Evolutionary conservation across 2,113 vertebrate genomes (phyloP).

Genomic region (Lophotis ruficrista): DNA sequence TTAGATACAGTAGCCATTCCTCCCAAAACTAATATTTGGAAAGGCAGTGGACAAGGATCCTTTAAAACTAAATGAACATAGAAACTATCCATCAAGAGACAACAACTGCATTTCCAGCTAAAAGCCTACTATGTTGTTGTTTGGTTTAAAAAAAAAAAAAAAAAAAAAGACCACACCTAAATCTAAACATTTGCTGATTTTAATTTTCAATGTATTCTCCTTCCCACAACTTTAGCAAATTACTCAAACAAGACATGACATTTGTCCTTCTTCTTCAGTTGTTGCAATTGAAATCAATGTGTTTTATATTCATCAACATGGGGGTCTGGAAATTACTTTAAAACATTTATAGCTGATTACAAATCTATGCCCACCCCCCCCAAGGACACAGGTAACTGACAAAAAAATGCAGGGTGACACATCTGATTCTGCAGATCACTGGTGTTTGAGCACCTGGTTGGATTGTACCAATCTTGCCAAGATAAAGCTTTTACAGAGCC

Average conservation of each 20-base stretch:
- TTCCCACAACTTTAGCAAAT: constrained; percentile 18
- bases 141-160: neutral
- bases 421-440: neutral
- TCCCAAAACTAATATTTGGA: constrained; percentile 49
- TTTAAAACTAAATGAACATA: neutral
- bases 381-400: neutral
- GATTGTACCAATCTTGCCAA: neutral
- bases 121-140: neutral
- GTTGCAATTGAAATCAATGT: neutral
- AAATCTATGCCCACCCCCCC: neutral
- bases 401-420: neutral
- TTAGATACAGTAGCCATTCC: neutral
- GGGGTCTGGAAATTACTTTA: neutral
- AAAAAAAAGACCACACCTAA: neutral
- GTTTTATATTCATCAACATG: neutral
- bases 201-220: neutral
- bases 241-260: neutral
- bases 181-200: neutral
- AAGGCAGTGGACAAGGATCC: constrained; percentile 7
- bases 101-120: constrained; percentile 11
- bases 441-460: neutral
- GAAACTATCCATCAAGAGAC: neutral
- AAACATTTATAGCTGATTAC: neutral
- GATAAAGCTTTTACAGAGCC: neutral
- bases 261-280: neutral